Conservation (phyloP, 1,140 invertebrate species). For the Listronotus bonariensis region DNA sequence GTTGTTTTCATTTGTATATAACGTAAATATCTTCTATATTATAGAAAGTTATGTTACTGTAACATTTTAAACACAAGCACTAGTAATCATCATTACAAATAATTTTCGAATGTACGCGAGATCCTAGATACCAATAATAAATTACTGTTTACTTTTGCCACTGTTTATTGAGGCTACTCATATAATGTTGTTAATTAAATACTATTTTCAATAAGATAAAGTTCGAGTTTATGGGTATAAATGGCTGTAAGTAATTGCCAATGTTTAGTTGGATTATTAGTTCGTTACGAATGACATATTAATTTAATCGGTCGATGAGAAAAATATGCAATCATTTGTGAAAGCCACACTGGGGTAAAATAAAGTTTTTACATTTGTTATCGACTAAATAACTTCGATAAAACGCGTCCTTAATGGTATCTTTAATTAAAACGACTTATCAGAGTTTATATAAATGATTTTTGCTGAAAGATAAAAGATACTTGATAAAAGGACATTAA, state of each 20-base stretch:
- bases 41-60: too few relatives aligned
- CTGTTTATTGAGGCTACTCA: not conserved
- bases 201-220: conserved; percentile 5
- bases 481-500: too few relatives aligned
- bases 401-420: conserved; percentile 18
- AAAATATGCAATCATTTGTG: conserved; percentile 4
- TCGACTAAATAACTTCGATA: not conserved
- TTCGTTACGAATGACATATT: conserved; percentile 4
- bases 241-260: not conserved
- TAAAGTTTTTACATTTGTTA: not conserved
- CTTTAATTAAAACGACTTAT: conserved; percentile 14
- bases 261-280: not conserved
- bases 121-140: conserved; percentile 3
- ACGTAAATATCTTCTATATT: too few relatives aligned
- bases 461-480: not conserved
- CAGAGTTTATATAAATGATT: not conserved
- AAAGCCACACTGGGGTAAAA: conserved; percentile 5
- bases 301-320: not conserved
- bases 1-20: too few relatives aligned
- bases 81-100: not conserved
- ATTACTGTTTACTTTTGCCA: conserved; percentile 1
- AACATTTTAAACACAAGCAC: not conserved
- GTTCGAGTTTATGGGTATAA: not conserved
- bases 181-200: not conserved
- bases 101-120: not conserved